Evolutionary conservation across 2,888 invertebrate genomes (phyloP).

Genomic region (Autographa gamma): DNA sequence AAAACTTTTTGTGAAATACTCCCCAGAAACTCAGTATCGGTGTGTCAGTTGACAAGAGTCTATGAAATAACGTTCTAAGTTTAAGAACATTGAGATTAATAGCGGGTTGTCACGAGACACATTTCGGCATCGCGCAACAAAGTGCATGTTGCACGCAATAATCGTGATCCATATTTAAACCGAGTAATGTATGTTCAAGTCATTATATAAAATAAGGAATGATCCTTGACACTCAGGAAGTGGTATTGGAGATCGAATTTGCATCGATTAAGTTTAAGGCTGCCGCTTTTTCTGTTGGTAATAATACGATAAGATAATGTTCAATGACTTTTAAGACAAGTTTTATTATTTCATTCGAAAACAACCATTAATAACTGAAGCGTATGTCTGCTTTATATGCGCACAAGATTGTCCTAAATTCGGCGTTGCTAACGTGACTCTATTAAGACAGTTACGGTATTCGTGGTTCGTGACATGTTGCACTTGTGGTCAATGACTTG

Average conservation of each 20-base stretch:
- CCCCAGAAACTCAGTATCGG: constrained; percentile 27
- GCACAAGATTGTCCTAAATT: constrained; percentile 68
- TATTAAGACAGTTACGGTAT: constrained; percentile 76
- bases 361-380: constrained; percentile 28
- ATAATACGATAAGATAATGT: constrained; percentile 31
- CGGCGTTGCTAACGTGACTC: constrained; percentile 66
- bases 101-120: constrained; percentile 66
- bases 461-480: constrained; percentile 74
- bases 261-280: constrained; percentile 51
- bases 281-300: constrained; percentile 38
- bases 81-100: constrained; percentile 68
- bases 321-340: constrained; percentile 27
- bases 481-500: constrained; percentile 79
- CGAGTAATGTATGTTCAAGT: constrained; percentile 32
- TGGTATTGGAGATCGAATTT: constrained; percentile 46
- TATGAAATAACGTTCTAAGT: constrained; percentile 62
- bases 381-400: constrained; percentile 42
- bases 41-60: constrained; percentile 63
- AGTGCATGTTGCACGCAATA: constrained; percentile 61
- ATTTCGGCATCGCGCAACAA: constrained; percentile 53
- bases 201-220: constrained; percentile 52
- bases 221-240: constrained; percentile 66
- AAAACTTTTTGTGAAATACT: constrained; percentile 43
- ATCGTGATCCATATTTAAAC: constrained; percentile 55
- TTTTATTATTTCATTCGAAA: constrained; percentile 27